Conservation (phyloP, 2,797 vertebrate species). For the Astyanax mexicanus region DNA sequence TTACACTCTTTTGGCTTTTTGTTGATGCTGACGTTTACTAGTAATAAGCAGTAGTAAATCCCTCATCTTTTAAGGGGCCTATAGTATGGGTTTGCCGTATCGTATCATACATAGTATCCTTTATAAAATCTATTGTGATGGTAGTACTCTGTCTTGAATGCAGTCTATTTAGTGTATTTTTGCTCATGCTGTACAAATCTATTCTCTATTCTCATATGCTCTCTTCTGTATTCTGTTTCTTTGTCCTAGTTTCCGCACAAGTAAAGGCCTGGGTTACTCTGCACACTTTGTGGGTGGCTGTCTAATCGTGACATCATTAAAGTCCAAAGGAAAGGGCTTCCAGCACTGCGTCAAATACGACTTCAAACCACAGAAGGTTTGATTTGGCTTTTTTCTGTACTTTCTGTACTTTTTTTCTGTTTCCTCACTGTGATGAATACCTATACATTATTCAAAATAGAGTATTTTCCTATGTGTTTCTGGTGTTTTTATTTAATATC, state of each 20-base stretch:
- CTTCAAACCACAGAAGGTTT: slow-evolving; percentile 98
- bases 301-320: slow-evolving; percentile 96
- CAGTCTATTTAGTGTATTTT: too few species aligned
- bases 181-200: too few species aligned
- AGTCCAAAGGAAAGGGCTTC: slow-evolving; percentile 98
- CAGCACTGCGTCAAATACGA: slow-evolving; percentile 98
- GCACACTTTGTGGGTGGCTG: slow-evolving; percentile 97
- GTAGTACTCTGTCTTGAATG: too few species aligned
- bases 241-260: slow-evolving; percentile 91
- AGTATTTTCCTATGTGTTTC: too few species aligned
- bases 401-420: neutral
- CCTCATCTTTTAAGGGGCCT: too few species aligned
- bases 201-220: neutral
- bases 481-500: too few species aligned
- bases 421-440: neutral
- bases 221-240: neutral
- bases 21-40: neutral
- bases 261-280: slow-evolving; percentile 97
- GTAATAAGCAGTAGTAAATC: neutral
- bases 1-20: neutral
- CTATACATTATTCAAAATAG: too few species aligned
- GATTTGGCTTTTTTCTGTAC: too few species aligned
- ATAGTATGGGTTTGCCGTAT: too few species aligned
- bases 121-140: too few species aligned
- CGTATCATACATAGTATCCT: too few species aligned